phyloP scores from a whole-genome alignment of 2,888 invertebrate genomes.

The Laothoe populi region DNA sequence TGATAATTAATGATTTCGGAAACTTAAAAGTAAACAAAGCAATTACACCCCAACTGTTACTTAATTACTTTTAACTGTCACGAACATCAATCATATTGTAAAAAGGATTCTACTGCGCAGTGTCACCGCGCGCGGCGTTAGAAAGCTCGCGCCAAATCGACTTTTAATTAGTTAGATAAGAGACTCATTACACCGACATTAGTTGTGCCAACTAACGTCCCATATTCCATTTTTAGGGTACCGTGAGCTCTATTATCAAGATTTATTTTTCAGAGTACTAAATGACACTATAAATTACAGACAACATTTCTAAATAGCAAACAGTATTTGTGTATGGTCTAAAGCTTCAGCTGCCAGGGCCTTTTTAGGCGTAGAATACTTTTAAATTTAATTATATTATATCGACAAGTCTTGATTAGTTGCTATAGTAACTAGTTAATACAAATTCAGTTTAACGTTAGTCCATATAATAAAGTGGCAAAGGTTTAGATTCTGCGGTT shows the following conservation, averaged over 20 bases:
- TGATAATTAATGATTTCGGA: slow-evolving; percentile 23
- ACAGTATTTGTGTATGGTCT: too few species aligned
- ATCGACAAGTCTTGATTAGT: too few species aligned
- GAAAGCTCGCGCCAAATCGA: slow-evolving; percentile 79
- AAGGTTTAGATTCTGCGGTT: too few species aligned
- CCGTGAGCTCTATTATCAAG: slow-evolving; percentile 32
- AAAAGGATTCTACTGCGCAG: slow-evolving; percentile 60
- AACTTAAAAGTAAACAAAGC: slow-evolving; percentile 37
- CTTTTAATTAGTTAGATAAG: slow-evolving; percentile 84
- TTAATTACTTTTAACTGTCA: slow-evolving; percentile 46
- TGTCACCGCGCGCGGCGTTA: slow-evolving; percentile 56
- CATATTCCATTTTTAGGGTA: slow-evolving; percentile 59
- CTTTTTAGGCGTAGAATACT: too few species aligned
- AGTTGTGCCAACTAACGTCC: slow-evolving; percentile 72
- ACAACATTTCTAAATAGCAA: too few species aligned
- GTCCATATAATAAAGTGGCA: too few species aligned
- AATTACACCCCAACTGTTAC: slow-evolving; percentile 13
- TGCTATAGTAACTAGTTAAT: too few species aligned
- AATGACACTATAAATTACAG: too few species aligned
- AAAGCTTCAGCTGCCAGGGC: too few species aligned
- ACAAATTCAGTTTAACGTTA: too few species aligned
- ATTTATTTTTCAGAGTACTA: too few species aligned
- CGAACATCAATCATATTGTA: slow-evolving; percentile 63
- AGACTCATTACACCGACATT: slow-evolving; percentile 77
- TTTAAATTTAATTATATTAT: too few species aligned